Evolutionary conservation across 2,888 invertebrate genomes (phyloP).

Genomic region (Melolontha melolontha): DNA sequence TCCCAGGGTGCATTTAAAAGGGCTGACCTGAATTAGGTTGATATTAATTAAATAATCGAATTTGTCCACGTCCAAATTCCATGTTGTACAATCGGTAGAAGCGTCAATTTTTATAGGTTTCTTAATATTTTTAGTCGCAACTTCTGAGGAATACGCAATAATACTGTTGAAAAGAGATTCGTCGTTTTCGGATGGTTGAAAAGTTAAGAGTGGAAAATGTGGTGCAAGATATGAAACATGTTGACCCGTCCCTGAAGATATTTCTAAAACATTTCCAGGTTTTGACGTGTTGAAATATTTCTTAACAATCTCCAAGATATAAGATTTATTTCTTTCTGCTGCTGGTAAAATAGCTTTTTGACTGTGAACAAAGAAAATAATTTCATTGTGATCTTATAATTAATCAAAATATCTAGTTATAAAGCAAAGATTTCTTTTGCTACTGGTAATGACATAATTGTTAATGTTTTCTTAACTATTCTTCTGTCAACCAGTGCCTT

Average conservation of each 20-base stretch:
- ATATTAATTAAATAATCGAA: slow-evolving; percentile 84
- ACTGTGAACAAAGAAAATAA: slow-evolving; percentile 49
- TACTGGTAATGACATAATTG: too few relatives aligned
- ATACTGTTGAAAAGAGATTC: slow-evolving; percentile 73
- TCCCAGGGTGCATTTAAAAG: slow-evolving; percentile 79
- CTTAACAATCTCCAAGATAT: slow-evolving; percentile 78
- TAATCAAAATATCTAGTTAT: too few relatives aligned
- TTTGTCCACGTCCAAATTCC: slow-evolving; percentile 55
- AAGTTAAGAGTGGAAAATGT: slow-evolving; percentile 78
- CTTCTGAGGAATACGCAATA: slow-evolving; percentile 68
- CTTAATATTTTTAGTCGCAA: slow-evolving; percentile 74
- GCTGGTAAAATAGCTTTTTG: slow-evolving; percentile 76
- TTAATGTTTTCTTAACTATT: too few relatives aligned
- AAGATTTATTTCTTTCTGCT: slow-evolving; percentile 80
- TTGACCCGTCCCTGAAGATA: slow-evolving; percentile 87
- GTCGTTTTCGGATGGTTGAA: slow-evolving; percentile 86
- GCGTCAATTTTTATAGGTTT: slow-evolving; percentile 77
- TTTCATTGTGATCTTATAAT: not conserved
- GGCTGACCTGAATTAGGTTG: slow-evolving; percentile 91
- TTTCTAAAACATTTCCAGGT: slow-evolving; percentile 72
- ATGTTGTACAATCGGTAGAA: slow-evolving; percentile 64
- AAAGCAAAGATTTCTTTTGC: too few relatives aligned
- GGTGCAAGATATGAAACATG: slow-evolving; percentile 84
- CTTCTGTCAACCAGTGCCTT: too few relatives aligned
- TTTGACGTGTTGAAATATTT: slow-evolving; percentile 69